A percentile compares a stretch with the other conserved stretches of the same genome.
Evolutionary conservation across 2,888 invertebrate genomes (phyloP).

Genomic region (Matsumyia berberina): DNA sequence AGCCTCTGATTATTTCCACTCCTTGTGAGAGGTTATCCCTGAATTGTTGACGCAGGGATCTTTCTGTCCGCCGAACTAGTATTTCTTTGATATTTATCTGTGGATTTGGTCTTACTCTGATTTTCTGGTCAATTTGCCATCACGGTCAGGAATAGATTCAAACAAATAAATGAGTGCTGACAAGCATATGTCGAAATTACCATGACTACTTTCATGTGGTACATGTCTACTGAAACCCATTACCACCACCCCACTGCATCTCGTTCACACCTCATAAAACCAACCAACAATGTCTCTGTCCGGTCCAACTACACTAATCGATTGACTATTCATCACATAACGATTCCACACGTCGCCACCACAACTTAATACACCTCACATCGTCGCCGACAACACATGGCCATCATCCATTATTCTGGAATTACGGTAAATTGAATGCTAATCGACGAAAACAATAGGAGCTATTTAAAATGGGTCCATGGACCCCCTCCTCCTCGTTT

Average conservation of each 20-base stretch:
- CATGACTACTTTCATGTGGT: too few relatives aligned
- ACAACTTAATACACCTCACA: slow-evolving; percentile 42
- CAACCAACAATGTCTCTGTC: background rate
- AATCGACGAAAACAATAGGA: slow-evolving; percentile 39
- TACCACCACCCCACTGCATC: background rate
- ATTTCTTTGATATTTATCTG: too few relatives aligned
- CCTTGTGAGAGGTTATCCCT: too few relatives aligned
- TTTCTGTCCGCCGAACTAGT: too few relatives aligned
- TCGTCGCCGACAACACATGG: slow-evolving; percentile 26
- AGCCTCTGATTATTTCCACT: too few relatives aligned
- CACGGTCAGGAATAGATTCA: too few relatives aligned
- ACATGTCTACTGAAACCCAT: background rate
- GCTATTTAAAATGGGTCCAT: slow-evolving; percentile 11
- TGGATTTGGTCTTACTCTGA: too few relatives aligned
- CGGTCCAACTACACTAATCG: slow-evolving; percentile 9
- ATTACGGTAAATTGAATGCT: slow-evolving; percentile 39
- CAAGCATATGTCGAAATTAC: too few relatives aligned
- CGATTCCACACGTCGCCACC: slow-evolving; percentile 20
- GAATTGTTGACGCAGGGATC: too few relatives aligned
- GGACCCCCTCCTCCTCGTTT: background rate
- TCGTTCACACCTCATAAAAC: slow-evolving; percentile 26
- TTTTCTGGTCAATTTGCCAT: too few relatives aligned
- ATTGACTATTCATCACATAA: slow-evolving; percentile 30
- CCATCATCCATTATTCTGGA: slow-evolving; percentile 34
- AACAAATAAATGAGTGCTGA: too few relatives aligned